These are phyloP conservation scores for Lethenteron camtschaticum DNA, from an alignment of 2,113 vertebrate genomes.

Conservation along the genomic window DNA sequence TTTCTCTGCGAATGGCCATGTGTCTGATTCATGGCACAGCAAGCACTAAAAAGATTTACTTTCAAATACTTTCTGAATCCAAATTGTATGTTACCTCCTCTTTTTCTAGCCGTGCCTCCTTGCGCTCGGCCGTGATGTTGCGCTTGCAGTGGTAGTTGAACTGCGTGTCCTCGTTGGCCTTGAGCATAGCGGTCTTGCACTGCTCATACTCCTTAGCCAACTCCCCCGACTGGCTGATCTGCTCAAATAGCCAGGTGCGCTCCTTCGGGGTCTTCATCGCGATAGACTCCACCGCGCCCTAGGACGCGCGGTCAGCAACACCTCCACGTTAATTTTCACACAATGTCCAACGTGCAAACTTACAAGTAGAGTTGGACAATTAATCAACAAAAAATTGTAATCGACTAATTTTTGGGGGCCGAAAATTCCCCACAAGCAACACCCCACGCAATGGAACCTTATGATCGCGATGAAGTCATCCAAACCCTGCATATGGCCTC, in stretches of 20 bases:
- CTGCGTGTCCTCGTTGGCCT: slow-evolving; percentile 53
- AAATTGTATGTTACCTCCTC: slow-evolving; percentile 33
- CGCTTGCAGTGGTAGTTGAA: slow-evolving; percentile 70
- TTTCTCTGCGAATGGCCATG: no score
- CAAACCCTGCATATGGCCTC: no score
- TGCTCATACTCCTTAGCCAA: slow-evolving; percentile 36
- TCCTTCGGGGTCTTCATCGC: slow-evolving; percentile 67
- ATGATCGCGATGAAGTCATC: no score
- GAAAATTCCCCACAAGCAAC: no score
- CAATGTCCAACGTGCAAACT: not conserved
- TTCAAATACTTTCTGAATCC: not conserved
- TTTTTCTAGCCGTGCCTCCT: slow-evolving; percentile 46
- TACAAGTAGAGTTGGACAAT: no score
- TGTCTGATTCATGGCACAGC: not conserved
- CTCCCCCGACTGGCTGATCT: slow-evolving; percentile 50
- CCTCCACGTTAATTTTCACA: not conserved
- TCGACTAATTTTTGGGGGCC: no score
- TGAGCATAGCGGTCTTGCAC: slow-evolving; percentile 37
- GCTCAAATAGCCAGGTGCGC: slow-evolving; percentile 59
- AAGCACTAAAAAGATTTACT: not conserved
- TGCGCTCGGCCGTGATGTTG: slow-evolving; percentile 39
- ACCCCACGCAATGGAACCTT: no score
- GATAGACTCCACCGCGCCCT: slow-evolving; percentile 77
- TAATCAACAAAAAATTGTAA: no score
- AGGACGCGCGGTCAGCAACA: not conserved